Evolutionary conservation across 1,140 invertebrate genomes (phyloP), one percentile per base, ranked within the genome.

Genomic region (Helicorthomorpha holstii): DNA sequence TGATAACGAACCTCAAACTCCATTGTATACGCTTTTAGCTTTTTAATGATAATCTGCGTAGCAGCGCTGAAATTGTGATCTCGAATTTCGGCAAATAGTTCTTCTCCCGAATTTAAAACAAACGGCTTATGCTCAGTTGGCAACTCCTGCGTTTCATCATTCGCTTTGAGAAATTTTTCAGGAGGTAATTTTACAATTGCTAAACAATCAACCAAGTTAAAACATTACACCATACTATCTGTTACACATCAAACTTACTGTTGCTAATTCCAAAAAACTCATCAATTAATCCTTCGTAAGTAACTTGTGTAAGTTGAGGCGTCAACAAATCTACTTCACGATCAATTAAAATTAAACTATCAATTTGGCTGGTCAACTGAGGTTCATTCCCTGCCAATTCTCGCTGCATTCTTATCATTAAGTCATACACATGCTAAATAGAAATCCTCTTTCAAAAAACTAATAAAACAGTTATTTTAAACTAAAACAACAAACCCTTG

Each of bases 281-380:
- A 72, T 95, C 95, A 58, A 98, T 90, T 12, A 98, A 71, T 19
- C 93, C 95, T 70, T 98, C 93, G 64, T 98, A 98, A 0, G 93
- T 98, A 19, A 97, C 74, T 61, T 98, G 95, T 0, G 89, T 95
- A 1, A 88, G 79, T 54, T 98, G 69, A 2, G 92, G 87, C 27
- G 88, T 88, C 3, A 98, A 74, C 48, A 95, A 76, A 73, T 99
- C 95, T 16, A 96, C 76, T 48, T 79, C 80, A 27, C 94, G 72
- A 71, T 96, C 92, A 1, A 96, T 66, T 16, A 96, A 63, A 21
- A 98, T 70, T 7, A 98, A 71, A 65, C 86, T 85, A 64, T 96
- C 89, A 25, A 96, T 92, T 58, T 78, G 73, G 16, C 29, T 34
- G 12, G 77, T 70, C 25, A 69, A 66, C 34, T 74, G 66, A 63